Evolutionary conservation across 1,140 invertebrate species (phyloP), one percentile per base, ranked within the genome.

Genomic region (Zaprionus vittiger): DNA sequence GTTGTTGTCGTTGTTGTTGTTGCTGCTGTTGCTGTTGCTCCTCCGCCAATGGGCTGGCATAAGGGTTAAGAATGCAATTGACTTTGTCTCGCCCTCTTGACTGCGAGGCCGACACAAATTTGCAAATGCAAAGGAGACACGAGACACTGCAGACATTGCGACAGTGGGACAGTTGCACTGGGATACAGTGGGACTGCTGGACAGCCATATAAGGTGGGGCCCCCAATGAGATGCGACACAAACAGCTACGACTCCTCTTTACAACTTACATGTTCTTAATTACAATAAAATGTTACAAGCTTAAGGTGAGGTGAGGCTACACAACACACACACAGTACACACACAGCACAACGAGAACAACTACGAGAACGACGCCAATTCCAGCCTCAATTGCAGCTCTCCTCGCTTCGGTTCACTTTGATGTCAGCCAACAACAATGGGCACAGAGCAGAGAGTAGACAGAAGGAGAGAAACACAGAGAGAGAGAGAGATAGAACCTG

Each of bases 241-340:
- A 78, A 78, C 76, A 71, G 75, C 75, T 59, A 89, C 84, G 89
- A 90, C 79, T 90, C 76, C 85, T 90, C 85, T 89, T 89, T 90
- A 89, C 85, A 89, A 80, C 85, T 80, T 85, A 90, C 85, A 90
- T 90, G 85, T 90, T 90, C 86, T 90, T 90, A 90, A 90, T 90
- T 90, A 91, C 85, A 91, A 76, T 89, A 81, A 90, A 90, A 82
- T 80, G 79, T 79, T 81, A 81, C 79, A 81, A 81, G 79, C 85
- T 73, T 81, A 90, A 89, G 85, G 85, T 89, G 85, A 89, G 79
- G 74, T 82, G 84, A 74, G 81, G 79, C 83, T 73, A 69, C 70
- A 78, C 69, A 68, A 62, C 61, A 79, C 76, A 67, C 61, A 74
- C 61, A 74, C 75, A 64, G 24, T 24, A 70, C 68, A 44, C 49